Base-by-base conservation (phyloP, 2,888 invertebrate genomes). In the Nomada flava region DNA sequence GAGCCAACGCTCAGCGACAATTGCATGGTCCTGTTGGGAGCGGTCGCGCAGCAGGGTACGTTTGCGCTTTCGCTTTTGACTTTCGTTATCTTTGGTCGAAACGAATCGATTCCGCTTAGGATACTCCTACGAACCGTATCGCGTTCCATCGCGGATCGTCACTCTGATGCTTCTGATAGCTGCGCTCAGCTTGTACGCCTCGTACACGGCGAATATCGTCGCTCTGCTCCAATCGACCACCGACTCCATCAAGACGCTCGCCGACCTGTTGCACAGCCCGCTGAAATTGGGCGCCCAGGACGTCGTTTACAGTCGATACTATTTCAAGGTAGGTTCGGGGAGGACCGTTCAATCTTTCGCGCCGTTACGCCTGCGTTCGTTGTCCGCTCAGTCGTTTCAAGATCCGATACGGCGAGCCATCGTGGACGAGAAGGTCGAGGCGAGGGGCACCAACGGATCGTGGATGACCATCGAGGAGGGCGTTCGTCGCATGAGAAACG, bases 161-260 rank as follows among this genome's bases (percentile, higher is more conserved):
- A 95, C 96, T 87, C 93, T 97, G 73, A 94, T 96, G 59, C 93
- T 96, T 0, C 95, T 96, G 85, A 91, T 96, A 10, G 94, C 96
- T 0, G 93, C 96, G 4, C 95, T 97, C 94, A 97, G 96, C 87
- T 94, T 97, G 0, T 97, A 96, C 90, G 96, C 96, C 0, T 96
- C 97, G 0, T 97, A 97, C 89, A 95, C 97, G 0, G 97, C 97
- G 0, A 97, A 96, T 88, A 97, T 97, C 64, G 97, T 97, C 0
- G 96, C 96, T 1, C 92, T 97, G 1, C 94, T 97, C 0, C 97
- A 97, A 90, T 96, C 97, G 0, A 96, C 97, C 42, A 96, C 97
- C 0, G 95, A 95, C 1, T 95, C 95, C 85, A 96, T 97, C 75
- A 95, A 95, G 86, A 96, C 95, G 0, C 90, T 96, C 13, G 94